Conservation (phyloP, 1,140 invertebrate genomes). For the Bombus turneri region DNA sequence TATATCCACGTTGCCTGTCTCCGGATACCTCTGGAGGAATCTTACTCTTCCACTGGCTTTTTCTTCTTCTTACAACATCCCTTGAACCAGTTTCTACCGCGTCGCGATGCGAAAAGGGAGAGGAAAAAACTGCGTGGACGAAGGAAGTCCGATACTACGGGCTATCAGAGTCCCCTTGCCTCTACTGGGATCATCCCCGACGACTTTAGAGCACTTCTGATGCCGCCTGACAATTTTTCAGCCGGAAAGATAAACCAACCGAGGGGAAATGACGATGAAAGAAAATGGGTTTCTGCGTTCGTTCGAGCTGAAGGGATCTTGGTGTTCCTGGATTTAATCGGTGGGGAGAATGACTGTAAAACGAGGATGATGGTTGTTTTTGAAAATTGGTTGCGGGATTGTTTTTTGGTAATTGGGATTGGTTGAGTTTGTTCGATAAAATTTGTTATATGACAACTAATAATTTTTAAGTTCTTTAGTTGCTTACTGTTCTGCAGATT, state of each 20-base stretch:
- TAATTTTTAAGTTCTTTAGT: too few species aligned
- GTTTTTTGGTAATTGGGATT: too few species aligned
- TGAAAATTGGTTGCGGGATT: not conserved
- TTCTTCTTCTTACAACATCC: not conserved
- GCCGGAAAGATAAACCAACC: conserved; percentile 36
- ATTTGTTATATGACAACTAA: too few species aligned
- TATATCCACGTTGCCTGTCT: conserved; percentile 49
- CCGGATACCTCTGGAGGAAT: conserved; percentile 53
- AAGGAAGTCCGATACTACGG: not conserved
- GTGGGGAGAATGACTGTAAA: not conserved
- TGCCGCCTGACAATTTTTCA: conserved; percentile 39
- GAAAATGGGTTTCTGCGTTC: conserved; percentile 2
- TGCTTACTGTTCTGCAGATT: too few species aligned
- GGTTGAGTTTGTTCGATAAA: too few species aligned
- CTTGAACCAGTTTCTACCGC: not conserved
- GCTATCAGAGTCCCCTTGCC: not conserved
- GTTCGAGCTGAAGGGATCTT: not conserved
- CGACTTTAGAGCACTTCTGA: conserved; percentile 29
- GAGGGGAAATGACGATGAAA: conserved; percentile 9
- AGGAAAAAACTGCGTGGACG: not conserved
- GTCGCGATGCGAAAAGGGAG: not conserved
- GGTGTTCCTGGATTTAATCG: not conserved
- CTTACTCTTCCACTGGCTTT: conserved; percentile 10
- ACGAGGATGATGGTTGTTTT: not conserved
- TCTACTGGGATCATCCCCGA: conserved; percentile 19